phyloP scores from a whole-genome alignment of 1,140 invertebrate species.

The Homalodisca vitripennis region DNA sequence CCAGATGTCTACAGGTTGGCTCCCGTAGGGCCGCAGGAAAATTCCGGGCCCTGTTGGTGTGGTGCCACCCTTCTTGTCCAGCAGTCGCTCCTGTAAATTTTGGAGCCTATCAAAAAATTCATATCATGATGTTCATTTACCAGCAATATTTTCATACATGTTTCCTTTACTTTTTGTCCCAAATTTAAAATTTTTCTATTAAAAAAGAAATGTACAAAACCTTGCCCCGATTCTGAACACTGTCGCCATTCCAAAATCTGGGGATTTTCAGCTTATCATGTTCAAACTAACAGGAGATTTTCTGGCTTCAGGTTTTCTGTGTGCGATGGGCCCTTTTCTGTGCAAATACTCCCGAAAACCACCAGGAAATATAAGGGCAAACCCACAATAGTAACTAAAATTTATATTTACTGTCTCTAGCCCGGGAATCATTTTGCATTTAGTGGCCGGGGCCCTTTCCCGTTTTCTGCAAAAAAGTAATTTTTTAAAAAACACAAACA shows the following conservation, averaged over 20 bases:
- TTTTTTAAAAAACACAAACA: too few species aligned
- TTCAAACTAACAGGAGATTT: constrained; percentile 87
- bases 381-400: too few species aligned
- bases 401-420: too few species aligned
- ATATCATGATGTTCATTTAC: too few species aligned
- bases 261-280: constrained; percentile 91
- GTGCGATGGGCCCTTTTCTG: constrained; percentile 73
- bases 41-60: constrained; percentile 95
- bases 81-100: constrained; percentile 57
- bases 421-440: too few species aligned
- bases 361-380: too few species aligned
- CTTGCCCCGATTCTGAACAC: constrained; percentile 65
- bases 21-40: constrained; percentile 70
- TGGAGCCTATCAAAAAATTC: neutral
- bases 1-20: constrained; percentile 95
- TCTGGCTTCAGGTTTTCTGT: constrained; percentile 96
- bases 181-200: too few species aligned
- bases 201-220: too few species aligned
- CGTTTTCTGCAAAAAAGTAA: too few species aligned
- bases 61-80: constrained; percentile 91
- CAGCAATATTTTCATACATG: too few species aligned
- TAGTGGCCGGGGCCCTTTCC: too few species aligned
- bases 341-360: constrained; percentile 76
- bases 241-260: constrained; percentile 96
- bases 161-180: too few species aligned